Conservation (phyloP, 2,113 vertebrate genomes). For the Carassius gibelio region DNA sequence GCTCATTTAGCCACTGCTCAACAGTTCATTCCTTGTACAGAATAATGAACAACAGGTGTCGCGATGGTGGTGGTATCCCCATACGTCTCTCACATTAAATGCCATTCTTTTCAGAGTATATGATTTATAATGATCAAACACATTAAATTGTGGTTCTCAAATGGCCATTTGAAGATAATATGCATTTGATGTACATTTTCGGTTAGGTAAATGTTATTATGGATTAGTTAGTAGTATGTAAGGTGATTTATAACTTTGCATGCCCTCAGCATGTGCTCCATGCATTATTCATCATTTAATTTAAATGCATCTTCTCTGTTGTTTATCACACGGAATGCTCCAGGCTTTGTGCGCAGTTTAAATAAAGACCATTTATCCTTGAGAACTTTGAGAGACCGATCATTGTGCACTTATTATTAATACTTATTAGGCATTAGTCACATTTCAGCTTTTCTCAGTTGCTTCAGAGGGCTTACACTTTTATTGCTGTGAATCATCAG, state of each 20-base stretch:
- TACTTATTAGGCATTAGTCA: conserved; percentile 2
- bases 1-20: not conserved
- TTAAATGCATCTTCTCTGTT: not conserved
- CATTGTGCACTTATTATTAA: not conserved
- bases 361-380: not conserved
- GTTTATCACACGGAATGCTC: not conserved
- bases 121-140: not conserved
- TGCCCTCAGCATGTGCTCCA: conserved; percentile 12
- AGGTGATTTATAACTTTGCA: not conserved
- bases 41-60: conserved; percentile 24
- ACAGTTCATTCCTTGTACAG: not conserved
- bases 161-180: not conserved
- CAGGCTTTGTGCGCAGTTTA: not conserved
- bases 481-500: not conserved
- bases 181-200: not conserved
- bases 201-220: not conserved
- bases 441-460: not conserved
- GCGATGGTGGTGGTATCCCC: not conserved
- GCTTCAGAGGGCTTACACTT: not conserved
- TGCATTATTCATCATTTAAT: not conserved
- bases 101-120: not conserved
- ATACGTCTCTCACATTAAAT: not conserved
- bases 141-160: not conserved
- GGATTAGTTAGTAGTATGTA: no score
- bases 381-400: not conserved